Percentiles rank a stretch among this genome's conserved stretches.
These are phyloP conservation scores for Pontoporia blainvillei DNA, from an alignment of 2,113 vertebrate species.

Conservation along the genomic window DNA sequence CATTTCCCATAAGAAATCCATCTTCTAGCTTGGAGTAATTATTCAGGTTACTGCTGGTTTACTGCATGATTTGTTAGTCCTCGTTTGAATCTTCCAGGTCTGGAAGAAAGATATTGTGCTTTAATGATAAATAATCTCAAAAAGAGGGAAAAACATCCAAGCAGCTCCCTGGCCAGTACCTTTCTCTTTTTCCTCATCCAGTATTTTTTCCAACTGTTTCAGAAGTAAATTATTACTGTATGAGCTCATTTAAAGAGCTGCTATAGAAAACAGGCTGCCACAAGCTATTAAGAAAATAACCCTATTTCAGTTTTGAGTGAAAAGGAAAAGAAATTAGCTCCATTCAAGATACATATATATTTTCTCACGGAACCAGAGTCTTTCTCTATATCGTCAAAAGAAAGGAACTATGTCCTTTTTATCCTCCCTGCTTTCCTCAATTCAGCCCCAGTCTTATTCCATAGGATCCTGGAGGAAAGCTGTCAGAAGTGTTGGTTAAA, in stretches of 20 bases:
- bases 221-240: conserved; percentile 69
- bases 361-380: conserved; percentile 45
- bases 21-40: conserved; percentile 42
- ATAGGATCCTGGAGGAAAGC: conserved; percentile 27
- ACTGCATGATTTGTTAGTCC: conserved; percentile 57
- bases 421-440: background rate
- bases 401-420: background rate
- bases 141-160: conserved; percentile 13
- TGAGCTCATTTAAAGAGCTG: conserved; percentile 66
- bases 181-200: conserved; percentile 49
- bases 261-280: conserved; percentile 69
- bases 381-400: conserved; percentile 48
- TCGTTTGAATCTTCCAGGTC: conserved; percentile 40
- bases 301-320: conserved; percentile 64
- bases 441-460: background rate
- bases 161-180: background rate
- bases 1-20: conserved; percentile 49
- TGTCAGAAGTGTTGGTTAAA: conserved; percentile 64
- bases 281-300: conserved; percentile 76
- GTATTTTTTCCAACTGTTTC: conserved; percentile 36
- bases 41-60: conserved; percentile 51
- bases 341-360: conserved; percentile 45
- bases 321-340: conserved; percentile 59
- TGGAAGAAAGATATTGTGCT: conserved; percentile 54
- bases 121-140: conserved; percentile 56